phyloP scores from a whole-genome alignment of 2,113 vertebrate genomes.

The Scytalopus superciliaris region DNA sequence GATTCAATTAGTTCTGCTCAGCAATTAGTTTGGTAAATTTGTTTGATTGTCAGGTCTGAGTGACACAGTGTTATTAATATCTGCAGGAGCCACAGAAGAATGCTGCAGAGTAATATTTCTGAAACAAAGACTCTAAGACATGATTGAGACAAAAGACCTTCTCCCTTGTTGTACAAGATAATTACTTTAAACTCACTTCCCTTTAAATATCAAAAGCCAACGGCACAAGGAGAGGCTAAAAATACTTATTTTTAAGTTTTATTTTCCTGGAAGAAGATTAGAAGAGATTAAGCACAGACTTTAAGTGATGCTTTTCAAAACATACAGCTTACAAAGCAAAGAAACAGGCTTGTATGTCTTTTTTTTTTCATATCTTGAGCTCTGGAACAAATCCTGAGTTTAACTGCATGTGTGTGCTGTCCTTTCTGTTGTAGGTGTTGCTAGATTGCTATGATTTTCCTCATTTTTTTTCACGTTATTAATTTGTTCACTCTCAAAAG shows the following conservation, averaged over 20 bases:
- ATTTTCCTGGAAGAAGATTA: not conserved
- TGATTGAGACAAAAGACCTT: not conserved
- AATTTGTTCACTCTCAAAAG: not conserved
- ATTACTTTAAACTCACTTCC: not conserved
- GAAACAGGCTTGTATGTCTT: not conserved
- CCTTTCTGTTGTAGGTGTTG: not conserved
- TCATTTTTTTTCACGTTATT: not conserved
- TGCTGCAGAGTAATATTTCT: not conserved
- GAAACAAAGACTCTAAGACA: slow-evolving; percentile 9
- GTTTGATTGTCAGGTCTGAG: slow-evolving; percentile 8
- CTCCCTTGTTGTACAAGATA: not conserved
- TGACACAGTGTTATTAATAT: not conserved
- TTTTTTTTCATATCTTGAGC: not conserved
- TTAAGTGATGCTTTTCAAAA: not conserved
- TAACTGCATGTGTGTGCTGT: not conserved
- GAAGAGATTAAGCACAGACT: not conserved
- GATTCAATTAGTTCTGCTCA: slow-evolving; percentile 31
- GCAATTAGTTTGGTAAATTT: slow-evolving; percentile 18
- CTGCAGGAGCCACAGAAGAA: slow-evolving; percentile 15
- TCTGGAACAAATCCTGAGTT: not conserved
- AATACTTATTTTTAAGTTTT: not conserved
- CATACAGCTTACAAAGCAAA: not conserved
- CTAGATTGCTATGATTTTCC: not conserved
- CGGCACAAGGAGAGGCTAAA: not conserved
- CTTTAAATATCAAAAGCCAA: not conserved